These are phyloP conservation scores for Pinna nobilis DNA, from an alignment of 1,140 invertebrate species.

Conservation along the genomic window DNA sequence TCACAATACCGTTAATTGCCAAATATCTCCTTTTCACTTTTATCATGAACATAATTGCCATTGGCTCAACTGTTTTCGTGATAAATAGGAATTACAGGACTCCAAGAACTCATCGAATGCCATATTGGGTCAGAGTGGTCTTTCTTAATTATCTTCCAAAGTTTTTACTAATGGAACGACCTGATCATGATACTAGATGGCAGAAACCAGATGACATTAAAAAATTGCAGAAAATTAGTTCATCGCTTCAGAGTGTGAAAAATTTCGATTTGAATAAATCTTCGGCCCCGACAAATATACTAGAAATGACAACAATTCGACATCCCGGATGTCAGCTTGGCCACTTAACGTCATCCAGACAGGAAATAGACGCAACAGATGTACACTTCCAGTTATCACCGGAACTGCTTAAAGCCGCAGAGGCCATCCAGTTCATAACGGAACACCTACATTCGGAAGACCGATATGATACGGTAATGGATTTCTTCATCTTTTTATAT, in stretches of 20 bases:
- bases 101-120: slow-evolving; percentile 83
- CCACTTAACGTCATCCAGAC: too few species aligned
- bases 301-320: background rate
- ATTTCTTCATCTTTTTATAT: slow-evolving; percentile 1
- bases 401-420: slow-evolving; percentile 70
- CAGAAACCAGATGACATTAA: slow-evolving; percentile 82
- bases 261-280: too few species aligned
- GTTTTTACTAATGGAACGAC: slow-evolving; percentile 72
- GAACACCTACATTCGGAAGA: slow-evolving; percentile 69
- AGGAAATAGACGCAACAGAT: too few species aligned
- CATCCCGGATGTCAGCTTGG: background rate
- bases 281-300: slow-evolving; percentile 3
- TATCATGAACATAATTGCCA: slow-evolving; percentile 99
- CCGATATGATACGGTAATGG: slow-evolving; percentile 66
- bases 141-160: slow-evolving; percentile 72
- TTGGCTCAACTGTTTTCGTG: slow-evolving; percentile 98
- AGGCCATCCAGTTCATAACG: slow-evolving; percentile 75
- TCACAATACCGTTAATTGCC: slow-evolving; percentile 83
- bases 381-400: slow-evolving; percentile 48
- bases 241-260: too few species aligned
- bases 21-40: slow-evolving; percentile 99
- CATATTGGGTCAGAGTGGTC: slow-evolving; percentile 70
- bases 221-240: slow-evolving; percentile 86
- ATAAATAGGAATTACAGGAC: slow-evolving; percentile 99
- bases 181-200: slow-evolving; percentile 69